A percentile compares a stretch with the other conserved stretches of the same genome.
phyloP scores from a whole-genome alignment of 2,797 vertebrate genomes.

The Spinibarbus caldwelli region DNA sequence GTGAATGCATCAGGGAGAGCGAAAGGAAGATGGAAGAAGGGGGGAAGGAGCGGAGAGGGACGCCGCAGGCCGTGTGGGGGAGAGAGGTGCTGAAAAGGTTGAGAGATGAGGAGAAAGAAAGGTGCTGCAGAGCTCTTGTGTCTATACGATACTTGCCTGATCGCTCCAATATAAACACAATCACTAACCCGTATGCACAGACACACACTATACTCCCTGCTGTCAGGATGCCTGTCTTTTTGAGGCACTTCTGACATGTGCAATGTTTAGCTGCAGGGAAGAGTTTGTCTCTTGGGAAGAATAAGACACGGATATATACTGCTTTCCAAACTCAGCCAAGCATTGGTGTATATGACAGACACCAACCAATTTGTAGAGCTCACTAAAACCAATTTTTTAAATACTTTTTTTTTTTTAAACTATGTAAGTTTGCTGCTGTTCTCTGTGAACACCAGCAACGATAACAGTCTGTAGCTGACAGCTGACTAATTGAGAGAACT shows the following conservation, averaged over 20 bases:
- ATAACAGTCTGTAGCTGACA: background rate
- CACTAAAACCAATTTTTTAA: background rate
- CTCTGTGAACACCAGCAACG: background rate
- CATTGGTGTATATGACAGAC: background rate
- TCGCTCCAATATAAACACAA: conserved; percentile 20
- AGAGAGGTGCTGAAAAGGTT: conserved; percentile 27
- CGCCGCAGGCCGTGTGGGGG: conserved; percentile 1
- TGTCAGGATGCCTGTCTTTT: conserved; percentile 49
- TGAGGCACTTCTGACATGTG: conserved; percentile 59
- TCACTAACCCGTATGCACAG: conserved; percentile 36
- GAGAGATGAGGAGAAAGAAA: conserved; percentile 25
- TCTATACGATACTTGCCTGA: conserved; percentile 19
- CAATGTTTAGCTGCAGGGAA: conserved; percentile 68
- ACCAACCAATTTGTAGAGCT: conserved; percentile 16
- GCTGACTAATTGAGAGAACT: conserved; percentile 25
- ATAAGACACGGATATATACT: conserved; percentile 47
- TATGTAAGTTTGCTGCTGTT: background rate
- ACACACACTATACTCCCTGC: conserved; percentile 32
- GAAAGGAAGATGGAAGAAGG: background rate
- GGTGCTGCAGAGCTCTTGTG: background rate
- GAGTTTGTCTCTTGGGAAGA: conserved; percentile 48
- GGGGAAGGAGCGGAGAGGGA: background rate
- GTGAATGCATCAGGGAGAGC: conserved; percentile 58
- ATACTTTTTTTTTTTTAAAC: background rate
- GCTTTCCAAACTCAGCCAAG: conserved; percentile 3